phyloP scores from a whole-genome alignment of 2,797 vertebrate species.

The Poeciliopsis infans region DNA sequence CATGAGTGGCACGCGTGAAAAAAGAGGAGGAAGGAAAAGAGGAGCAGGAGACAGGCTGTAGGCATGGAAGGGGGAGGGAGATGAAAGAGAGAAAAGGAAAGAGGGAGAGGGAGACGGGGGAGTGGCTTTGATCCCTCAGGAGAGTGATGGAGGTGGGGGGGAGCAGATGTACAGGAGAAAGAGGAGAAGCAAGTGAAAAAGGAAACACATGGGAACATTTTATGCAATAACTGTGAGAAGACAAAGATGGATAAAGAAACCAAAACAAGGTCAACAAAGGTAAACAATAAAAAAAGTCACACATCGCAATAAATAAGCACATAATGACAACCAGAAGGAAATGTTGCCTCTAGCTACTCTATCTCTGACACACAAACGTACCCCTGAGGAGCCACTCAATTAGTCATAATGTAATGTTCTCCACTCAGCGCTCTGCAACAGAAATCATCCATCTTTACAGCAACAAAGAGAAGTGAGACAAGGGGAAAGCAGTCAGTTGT shows the following conservation, averaged over 20 bases:
- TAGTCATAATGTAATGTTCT: conserved; percentile 57
- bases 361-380: conserved; percentile 29
- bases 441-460: conserved; percentile 49
- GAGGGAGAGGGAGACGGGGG: conserved; percentile 23
- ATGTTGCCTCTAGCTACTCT: conserved; percentile 53
- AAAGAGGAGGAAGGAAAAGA: conserved; percentile 18
- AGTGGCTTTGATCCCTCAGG: conserved; percentile 64
- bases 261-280: background rate
- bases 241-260: background rate
- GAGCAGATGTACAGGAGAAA: conserved; percentile 56
- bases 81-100: conserved; percentile 32
- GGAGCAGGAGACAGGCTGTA: conserved; percentile 35
- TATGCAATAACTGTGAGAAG: conserved; percentile 33
- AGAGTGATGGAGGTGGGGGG: conserved; percentile 42
- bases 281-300: background rate
- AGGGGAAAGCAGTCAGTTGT: conserved; percentile 12
- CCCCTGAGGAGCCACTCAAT: conserved; percentile 57
- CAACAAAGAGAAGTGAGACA: conserved; percentile 5
- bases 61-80: conserved; percentile 49
- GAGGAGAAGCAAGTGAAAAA: conserved; percentile 25
- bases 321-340: conserved; percentile 15
- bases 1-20: conserved; percentile 54
- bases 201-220: conserved; percentile 21
- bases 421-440: conserved; percentile 28
- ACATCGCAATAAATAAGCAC: background rate